Evolutionary conservation across 2,113 vertebrate genomes (phyloP).

Genomic region (Pseudopipra pipra): DNA sequence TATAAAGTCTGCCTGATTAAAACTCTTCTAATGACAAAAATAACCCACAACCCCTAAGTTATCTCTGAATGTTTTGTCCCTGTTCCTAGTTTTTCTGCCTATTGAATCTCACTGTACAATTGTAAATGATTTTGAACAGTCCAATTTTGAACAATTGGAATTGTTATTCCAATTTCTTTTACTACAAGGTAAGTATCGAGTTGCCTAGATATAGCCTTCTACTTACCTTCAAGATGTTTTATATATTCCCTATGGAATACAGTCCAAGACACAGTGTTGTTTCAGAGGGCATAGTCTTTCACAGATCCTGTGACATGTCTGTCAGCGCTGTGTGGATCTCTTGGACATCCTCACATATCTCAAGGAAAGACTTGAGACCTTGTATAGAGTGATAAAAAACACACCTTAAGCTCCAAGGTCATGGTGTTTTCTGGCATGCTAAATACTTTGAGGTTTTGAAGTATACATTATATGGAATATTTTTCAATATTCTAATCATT

Average conservation of each 20-base stretch:
- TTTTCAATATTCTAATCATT: background rate
- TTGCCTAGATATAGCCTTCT: background rate
- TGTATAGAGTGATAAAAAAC: background rate
- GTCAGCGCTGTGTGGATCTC: fast-evolving
- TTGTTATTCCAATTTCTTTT: background rate
- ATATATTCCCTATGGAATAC: background rate
- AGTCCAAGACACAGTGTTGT: background rate
- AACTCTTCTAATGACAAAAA: background rate
- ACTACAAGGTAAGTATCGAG: background rate
- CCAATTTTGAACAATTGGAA: too few relatives aligned
- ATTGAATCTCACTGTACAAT: background rate
- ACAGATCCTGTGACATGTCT: background rate
- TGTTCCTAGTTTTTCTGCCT: background rate
- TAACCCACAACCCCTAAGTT: background rate
- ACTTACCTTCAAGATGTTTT: background rate
- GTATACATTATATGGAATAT: background rate
- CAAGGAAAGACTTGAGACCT: background rate
- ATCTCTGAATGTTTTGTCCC: background rate
- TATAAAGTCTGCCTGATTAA: background rate
- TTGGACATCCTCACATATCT: background rate
- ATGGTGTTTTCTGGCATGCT: background rate
- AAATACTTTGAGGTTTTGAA: background rate
- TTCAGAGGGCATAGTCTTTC: background rate
- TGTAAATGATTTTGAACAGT: background rate
- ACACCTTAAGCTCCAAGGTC: background rate